These are phyloP conservation scores for Erebia epiphron DNA, from an alignment of 2,888 invertebrate species.

Conservation along the genomic window DNA sequence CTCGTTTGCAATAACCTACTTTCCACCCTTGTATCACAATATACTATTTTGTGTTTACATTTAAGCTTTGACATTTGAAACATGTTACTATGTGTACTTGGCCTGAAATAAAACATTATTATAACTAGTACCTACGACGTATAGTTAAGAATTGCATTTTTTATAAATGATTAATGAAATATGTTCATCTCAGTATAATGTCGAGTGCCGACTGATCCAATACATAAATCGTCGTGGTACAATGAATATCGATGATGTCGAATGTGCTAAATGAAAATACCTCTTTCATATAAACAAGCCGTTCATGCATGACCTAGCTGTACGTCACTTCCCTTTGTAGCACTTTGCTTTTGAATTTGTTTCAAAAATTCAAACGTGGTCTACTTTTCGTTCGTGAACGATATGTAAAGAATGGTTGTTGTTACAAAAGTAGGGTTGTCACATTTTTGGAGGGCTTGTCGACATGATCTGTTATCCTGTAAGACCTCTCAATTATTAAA, in stretches of 20 bases:
- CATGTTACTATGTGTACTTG: too few relatives aligned
- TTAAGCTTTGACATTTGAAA: too few relatives aligned
- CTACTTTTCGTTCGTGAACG: slow-evolving; percentile 28
- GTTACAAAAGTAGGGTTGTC: slow-evolving; percentile 20
- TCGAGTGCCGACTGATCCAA: neutral
- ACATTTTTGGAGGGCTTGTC: neutral
- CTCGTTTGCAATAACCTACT: too few relatives aligned
- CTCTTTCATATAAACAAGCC: slow-evolving; percentile 52
- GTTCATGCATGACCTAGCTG: slow-evolving; percentile 53
- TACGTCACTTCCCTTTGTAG: slow-evolving; percentile 47
- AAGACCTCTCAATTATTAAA: neutral
- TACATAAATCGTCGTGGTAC: slow-evolving; percentile 11
- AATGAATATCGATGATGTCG: slow-evolving; percentile 30
- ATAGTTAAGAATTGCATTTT: neutral
- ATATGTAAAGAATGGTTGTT: slow-evolving; percentile 20
- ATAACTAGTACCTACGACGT: too few relatives aligned
- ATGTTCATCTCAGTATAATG: neutral
- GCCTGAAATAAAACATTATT: too few relatives aligned
- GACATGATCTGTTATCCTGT: slow-evolving; percentile 1
- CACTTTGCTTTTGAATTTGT: slow-evolving; percentile 49
- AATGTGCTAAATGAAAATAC: slow-evolving; percentile 50
- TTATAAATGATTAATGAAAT: neutral
- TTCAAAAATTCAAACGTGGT: slow-evolving; percentile 45
- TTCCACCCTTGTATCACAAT: too few relatives aligned
- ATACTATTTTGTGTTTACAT: too few relatives aligned